Percentiles rank a stretch among this genome's conserved stretches.
These are phyloP conservation scores for Coturnix japonica DNA, from an alignment of 2,113 vertebrate species.

Conservation along the genomic window DNA sequence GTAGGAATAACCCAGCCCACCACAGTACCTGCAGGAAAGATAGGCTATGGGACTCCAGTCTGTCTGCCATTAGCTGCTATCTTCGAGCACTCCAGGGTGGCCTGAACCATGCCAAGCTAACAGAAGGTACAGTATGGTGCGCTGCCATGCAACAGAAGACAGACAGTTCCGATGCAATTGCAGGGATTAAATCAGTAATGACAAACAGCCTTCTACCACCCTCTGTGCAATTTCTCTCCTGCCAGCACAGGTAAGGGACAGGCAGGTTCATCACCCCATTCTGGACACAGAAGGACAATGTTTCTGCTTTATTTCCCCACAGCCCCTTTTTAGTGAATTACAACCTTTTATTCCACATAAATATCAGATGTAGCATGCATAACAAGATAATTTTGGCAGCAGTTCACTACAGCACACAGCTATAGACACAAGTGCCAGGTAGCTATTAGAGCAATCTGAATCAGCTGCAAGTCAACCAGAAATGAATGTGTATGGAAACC, in stretches of 20 bases:
- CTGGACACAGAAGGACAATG: not conserved
- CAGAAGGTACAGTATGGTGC: slow-evolving; percentile 27
- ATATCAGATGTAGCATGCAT: not conserved
- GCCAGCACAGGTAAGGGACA: not conserved
- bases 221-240: not conserved
- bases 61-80: slow-evolving; percentile 34
- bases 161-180: not conserved
- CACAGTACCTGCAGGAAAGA: not conserved
- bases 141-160: not conserved
- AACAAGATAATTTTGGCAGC: not conserved
- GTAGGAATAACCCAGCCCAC: not conserved
- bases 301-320: not conserved
- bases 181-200: not conserved
- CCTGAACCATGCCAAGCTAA: not conserved
- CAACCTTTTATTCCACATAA: not conserved
- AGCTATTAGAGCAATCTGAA: not conserved
- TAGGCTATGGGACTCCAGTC: not conserved
- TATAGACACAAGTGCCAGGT: not conserved
- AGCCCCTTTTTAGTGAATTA: not conserved
- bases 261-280: not conserved
- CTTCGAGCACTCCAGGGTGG: slow-evolving; percentile 62
- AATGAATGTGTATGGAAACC: not conserved
- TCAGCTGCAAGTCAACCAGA: not conserved
- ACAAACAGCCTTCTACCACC: not conserved
- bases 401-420: not conserved